A percentile compares a stretch with the other conserved stretches of the same genome.
Evolutionary conservation across 2,113 vertebrate genomes (phyloP).

Genomic region (Leiothrix lutea): DNA sequence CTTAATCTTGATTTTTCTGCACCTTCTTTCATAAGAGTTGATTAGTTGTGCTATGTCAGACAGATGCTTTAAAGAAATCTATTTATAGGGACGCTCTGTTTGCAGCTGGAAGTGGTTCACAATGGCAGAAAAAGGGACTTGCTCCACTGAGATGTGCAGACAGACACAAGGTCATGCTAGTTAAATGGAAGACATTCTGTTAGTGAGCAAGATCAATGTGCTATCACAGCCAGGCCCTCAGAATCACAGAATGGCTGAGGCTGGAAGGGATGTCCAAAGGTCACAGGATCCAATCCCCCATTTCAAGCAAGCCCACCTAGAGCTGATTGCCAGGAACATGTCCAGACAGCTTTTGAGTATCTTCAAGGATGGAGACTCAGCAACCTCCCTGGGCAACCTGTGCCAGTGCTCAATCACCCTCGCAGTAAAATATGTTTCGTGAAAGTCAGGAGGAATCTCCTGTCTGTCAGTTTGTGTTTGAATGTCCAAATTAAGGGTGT

Average conservation of each 20-base stretch:
- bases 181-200: background rate
- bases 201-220: background rate
- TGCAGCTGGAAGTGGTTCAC: slow-evolving; percentile 10
- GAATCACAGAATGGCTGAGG: background rate
- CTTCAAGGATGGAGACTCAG: background rate
- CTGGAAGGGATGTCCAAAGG: background rate
- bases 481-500: background rate
- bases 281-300: background rate
- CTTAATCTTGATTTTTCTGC: slow-evolving; percentile 19
- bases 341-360: background rate
- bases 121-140: background rate
- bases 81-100: background rate
- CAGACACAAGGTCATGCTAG: background rate
- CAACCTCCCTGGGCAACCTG: background rate
- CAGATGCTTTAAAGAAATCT: background rate
- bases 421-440: background rate
- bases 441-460: background rate
- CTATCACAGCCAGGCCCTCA: background rate
- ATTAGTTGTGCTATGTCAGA: background rate
- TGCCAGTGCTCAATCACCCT: background rate
- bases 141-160: background rate
- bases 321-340: rapidly evolving
- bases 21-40: slow-evolving; percentile 15
- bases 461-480: background rate
- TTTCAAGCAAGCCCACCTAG: background rate